Base-by-base conservation (phyloP, 2,113 vertebrate species). In the Callipepla squamata region DNA sequence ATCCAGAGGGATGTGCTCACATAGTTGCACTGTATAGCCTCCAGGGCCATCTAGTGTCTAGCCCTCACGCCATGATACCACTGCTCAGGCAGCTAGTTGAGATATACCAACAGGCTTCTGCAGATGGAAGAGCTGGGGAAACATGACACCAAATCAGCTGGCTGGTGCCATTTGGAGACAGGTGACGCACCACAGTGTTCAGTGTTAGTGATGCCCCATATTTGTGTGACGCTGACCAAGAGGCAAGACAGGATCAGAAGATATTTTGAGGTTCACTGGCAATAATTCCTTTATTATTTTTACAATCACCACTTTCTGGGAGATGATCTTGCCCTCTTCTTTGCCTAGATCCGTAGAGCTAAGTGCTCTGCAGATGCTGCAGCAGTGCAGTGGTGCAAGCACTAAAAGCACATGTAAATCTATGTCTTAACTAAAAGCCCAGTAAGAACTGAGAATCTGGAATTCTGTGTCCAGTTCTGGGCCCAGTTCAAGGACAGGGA, bases 1-100 rank as follows among this genome's bases (percentile, higher is more conserved):
- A 44, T 34, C 18, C 51, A 55, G 18, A 28, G 55, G 44, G 38
- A 23, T 16, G 19, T 79, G 28, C 21, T 63, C 12, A 13, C 7
- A 6, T 34, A 47, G 38, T 38, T 63, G 34, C 13, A 3, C 36
- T 0, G 0, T 4, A 22, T 28, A 88, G 32, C 20, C 40, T 51
- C 13, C 50, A 20, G 22, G 15, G 11, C 28, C 2, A 1, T 5
- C 21, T 30, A 10, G 48, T 25, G n/a, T 6, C 32, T 38, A 1
- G 0, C 20, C 5, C 22, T 32, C 28, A 10, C 23, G 45, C 4
- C 21, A 23, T 18, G 7, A 18, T 3, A 63, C 7, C 1, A 0
- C 17, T 2, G 55, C 19, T 73, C 28, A 81, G 48, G 61, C 19
- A 36, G 30, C 4, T 36, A 51, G 48, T 36, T 51, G 22, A 30